phyloP scores from a whole-genome alignment of 2,797 vertebrate genomes.

The Onychomys leucogaster region DNA sequence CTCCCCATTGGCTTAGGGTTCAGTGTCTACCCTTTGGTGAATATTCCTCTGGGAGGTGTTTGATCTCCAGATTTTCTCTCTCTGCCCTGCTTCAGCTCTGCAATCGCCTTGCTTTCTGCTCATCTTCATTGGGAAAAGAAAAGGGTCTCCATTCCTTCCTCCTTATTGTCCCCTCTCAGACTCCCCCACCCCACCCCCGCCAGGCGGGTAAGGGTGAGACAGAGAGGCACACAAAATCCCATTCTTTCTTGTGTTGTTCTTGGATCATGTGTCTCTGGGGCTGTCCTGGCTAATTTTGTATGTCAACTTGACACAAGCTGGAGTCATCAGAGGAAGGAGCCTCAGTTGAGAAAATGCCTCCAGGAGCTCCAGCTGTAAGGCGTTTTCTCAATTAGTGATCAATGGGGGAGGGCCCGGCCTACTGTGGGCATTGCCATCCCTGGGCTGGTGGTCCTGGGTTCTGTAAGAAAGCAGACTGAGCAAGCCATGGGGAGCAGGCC shows the following conservation, averaged over 20 bases:
- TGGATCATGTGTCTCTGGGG: neutral
- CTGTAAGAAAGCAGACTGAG: neutral
- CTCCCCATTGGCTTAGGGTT: neutral
- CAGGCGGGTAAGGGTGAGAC: neutral
- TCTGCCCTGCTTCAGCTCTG: neutral
- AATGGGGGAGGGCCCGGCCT: neutral
- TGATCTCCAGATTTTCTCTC: neutral
- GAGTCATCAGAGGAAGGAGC: neutral
- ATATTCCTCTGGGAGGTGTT: neutral
- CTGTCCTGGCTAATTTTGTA: neutral
- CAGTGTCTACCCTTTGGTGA: neutral
- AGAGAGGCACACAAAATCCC: no score
- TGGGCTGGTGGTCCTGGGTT: neutral
- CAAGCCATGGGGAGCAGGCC: neutral
- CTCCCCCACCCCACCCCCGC: neutral
- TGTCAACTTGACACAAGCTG: neutral
- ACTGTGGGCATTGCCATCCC: neutral
- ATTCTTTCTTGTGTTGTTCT: neutral
- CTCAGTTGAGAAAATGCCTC: neutral
- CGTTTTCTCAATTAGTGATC: neutral
- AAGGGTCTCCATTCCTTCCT: neutral
- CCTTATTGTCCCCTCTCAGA: neutral
- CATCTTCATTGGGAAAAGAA: neutral
- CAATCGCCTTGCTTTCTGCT: neutral
- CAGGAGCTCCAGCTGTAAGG: neutral